Base-by-base conservation (phyloP, 2,113 vertebrate species). In the Semnopithecus entellus region DNA sequence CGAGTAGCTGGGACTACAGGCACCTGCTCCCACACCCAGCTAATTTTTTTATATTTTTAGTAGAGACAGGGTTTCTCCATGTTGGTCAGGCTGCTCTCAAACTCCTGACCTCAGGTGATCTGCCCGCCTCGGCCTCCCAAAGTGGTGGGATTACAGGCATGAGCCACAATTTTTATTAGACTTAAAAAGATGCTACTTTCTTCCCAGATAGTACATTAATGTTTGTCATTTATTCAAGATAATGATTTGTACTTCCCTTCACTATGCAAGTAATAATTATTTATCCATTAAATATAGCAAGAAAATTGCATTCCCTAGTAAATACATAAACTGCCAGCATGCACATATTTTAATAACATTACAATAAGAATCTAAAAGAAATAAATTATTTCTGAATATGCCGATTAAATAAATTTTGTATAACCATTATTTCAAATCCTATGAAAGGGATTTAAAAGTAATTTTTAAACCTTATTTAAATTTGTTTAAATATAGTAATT, bases 301-400 rank as follows among this genome's bases (percentile, higher is more conserved):
- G 17, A 68, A 96, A 90, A 70, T 40, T 68, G 22, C 32, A 64
- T 59, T 86, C 13, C 6, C 14, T 59, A 91, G n/a, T 81, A 91
- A 88, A 95, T 22, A 70, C 8, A 52, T 35, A 78, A 92, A 73
- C 68, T 75, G 59, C 57, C 35, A 68, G 11, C 20, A 70, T 43
- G 78, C 50, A 76, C 40, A 87, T 79, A 90, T 86, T 86, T 93
- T 85, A 73, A 80, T 48, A 48, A 18, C 30, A 82, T 76, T 61
- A 35, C 73, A 91, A 38, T 6, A 82, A 59, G 23, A 88, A 89
- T 50, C 12, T 78, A 88, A 81, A 93, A 89, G 57, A 84, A 96
- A 86, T 50, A 86, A 91, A 64, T 91, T 89, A 78, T 35, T 82
- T 91, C 30, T 82, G 73, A 86, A 86, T 82, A 70, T 91, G 57